A percentile compares a stretch with the other conserved stretches of the same genome.
These are phyloP conservation scores for Melanocharis versteri DNA, from an alignment of 2,113 vertebrate genomes.

Conservation along the genomic window DNA sequence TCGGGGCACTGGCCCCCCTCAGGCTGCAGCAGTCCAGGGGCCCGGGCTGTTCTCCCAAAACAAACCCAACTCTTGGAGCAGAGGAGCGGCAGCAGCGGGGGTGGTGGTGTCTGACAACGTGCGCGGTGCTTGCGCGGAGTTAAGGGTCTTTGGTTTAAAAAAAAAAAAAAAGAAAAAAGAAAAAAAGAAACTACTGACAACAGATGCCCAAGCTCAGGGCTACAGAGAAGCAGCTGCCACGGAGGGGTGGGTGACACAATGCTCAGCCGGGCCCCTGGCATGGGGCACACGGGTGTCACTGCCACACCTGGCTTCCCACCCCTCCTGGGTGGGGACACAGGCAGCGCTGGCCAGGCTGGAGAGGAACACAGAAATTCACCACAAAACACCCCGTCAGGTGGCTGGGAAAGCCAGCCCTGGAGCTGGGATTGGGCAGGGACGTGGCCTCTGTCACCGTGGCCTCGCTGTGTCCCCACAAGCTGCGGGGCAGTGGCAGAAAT, in stretches of 20 bases:
- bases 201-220: not conserved
- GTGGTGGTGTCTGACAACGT: accelerated
- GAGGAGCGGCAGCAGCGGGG: not conserved
- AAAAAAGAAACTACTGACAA: not conserved
- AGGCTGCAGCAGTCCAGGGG: not conserved
- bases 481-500: not conserved
- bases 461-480: not conserved
- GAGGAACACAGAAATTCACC: not conserved
- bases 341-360: not conserved
- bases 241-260: not conserved
- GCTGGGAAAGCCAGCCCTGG: not conserved
- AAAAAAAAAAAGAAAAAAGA: not conserved
- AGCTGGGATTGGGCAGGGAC: not conserved
- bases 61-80: not conserved
- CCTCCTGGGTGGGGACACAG: not conserved
- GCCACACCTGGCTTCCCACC: not conserved
- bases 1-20: not conserved
- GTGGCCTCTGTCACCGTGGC: accelerated
- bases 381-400: accelerated
- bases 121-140: accelerated
- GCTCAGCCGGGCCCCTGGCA: accelerated
- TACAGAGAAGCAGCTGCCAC: not conserved
- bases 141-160: slow-evolving; percentile 32
- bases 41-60: not conserved
- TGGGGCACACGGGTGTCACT: not conserved